Evolutionary conservation across 2,113 vertebrate genomes (phyloP).

Genomic region (Oceanites oceanicus): DNA sequence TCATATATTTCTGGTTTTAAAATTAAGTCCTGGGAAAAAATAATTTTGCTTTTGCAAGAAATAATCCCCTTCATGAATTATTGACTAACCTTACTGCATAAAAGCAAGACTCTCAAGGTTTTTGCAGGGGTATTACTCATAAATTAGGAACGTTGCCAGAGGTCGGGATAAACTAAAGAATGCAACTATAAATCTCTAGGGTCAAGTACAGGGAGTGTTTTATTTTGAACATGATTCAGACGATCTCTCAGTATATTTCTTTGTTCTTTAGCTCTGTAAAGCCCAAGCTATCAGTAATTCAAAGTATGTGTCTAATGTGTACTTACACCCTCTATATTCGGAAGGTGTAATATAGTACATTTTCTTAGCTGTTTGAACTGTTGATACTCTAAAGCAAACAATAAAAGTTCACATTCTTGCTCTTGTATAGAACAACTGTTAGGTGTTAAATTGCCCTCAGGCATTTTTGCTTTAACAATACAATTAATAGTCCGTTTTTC

Average conservation of each 20-base stretch:
- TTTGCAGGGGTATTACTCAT: neutral
- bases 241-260: neutral
- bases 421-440: neutral
- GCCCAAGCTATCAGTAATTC: neutral
- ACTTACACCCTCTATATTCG: neutral
- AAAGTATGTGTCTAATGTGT: constrained; percentile 19
- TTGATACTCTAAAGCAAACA: constrained; percentile 3
- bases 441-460: neutral
- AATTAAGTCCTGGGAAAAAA: neutral
- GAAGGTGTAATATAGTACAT: neutral
- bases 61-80: constrained; percentile 9
- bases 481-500: neutral
- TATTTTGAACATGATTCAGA: constrained; percentile 35
- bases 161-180: constrained; percentile 33
- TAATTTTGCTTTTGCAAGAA: neutral
- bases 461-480: neutral
- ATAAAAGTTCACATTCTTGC: constrained; percentile 4
- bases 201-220: constrained; percentile 18
- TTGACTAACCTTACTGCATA: neutral
- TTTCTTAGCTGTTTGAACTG: constrained; percentile 11
- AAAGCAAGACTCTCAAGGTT: neutral
- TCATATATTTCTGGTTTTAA: neutral
- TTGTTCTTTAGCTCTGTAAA: constrained; percentile 20
- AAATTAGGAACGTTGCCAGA: neutral
- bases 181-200: neutral